A percentile compares a stretch with the other conserved stretches of the same genome.
Evolutionary conservation across 1,140 invertebrate species (phyloP).

Genomic region (Zaprionus camerounensis): DNA sequence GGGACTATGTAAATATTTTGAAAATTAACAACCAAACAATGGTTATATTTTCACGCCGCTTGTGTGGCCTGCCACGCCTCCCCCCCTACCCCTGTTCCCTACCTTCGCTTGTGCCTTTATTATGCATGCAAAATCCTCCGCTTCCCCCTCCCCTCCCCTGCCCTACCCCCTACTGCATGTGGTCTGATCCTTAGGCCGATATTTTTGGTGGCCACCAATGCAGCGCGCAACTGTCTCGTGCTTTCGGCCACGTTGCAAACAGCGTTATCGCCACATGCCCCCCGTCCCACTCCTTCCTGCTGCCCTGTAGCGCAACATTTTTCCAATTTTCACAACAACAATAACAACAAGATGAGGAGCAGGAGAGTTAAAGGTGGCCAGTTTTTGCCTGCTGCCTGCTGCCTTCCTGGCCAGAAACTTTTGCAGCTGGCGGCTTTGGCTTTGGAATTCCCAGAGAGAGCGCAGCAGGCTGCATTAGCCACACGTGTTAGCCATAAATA

Average conservation of each 20-base stretch:
- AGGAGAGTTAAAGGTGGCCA: neutral
- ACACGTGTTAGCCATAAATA: slow-evolving; percentile 50
- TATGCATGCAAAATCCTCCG: neutral
- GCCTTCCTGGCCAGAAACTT: slow-evolving; percentile 16
- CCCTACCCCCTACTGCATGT: neutral
- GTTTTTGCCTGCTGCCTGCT: slow-evolving; percentile 27
- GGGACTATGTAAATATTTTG: slow-evolving; percentile 55
- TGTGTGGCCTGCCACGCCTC: slow-evolving; percentile 8
- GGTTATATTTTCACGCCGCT: slow-evolving; percentile 64
- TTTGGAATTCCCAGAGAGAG: slow-evolving; percentile 31
- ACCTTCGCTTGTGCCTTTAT: neutral
- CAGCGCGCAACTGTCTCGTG: slow-evolving; percentile 5
- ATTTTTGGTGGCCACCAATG: slow-evolving; percentile 2
- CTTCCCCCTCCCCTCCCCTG: neutral
- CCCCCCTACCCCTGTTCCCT: no score
- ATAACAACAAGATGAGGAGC: neutral
- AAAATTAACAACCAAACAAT: slow-evolving; percentile 65
- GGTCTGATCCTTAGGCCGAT: slow-evolving; percentile 2
- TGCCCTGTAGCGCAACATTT: slow-evolving; percentile 30
- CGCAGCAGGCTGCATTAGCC: slow-evolving; percentile 32
- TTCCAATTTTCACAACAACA: slow-evolving; percentile 42
- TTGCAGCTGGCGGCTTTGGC: slow-evolving; percentile 29
- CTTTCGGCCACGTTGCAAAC: neutral
- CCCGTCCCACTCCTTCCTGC: neutral
- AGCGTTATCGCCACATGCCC: no score